Evolutionary conservation across 2,797 vertebrate genomes (phyloP).

Genomic region (Tachyglossus aculeatus): DNA sequence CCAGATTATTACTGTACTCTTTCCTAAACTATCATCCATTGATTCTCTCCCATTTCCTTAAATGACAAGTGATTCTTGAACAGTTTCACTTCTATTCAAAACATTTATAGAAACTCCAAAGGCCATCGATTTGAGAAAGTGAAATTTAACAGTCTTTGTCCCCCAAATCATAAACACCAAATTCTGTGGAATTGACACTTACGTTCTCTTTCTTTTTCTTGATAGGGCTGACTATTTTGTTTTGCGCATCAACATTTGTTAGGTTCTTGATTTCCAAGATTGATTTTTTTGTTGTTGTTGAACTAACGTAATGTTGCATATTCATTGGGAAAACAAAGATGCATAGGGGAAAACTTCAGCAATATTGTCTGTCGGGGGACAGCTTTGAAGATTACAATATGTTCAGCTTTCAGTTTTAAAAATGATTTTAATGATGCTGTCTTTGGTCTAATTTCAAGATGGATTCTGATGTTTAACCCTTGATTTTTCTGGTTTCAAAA

Average conservation of each 20-base stretch:
- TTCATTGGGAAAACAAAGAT: conserved; percentile 70
- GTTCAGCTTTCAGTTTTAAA: conserved; percentile 63
- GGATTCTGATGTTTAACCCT: conserved; percentile 62
- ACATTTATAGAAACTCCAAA: conserved; percentile 40
- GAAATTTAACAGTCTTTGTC: conserved; percentile 26
- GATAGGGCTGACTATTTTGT: conserved; percentile 54
- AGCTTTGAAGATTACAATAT: conserved; percentile 69
- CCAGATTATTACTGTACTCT: background rate
- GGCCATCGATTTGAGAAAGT: conserved; percentile 28
- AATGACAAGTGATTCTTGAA: conserved; percentile 53
- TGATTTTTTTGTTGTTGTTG: conserved; percentile 60
- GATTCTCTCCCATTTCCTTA: background rate
- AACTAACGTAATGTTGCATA: conserved; percentile 66
- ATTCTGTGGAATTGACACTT: conserved; percentile 34
- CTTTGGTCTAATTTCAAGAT: conserved; percentile 64
- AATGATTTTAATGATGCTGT: conserved; percentile 56
- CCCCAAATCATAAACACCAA: background rate
- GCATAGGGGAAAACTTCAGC: conserved; percentile 68
- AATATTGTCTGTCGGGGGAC: conserved; percentile 70
- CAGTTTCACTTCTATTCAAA: conserved; percentile 47
- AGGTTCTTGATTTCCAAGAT: conserved; percentile 57
- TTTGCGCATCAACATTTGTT: conserved; percentile 58
- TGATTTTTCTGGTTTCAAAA: conserved; percentile 63
- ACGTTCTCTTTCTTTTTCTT: conserved; percentile 31
- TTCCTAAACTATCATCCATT: no score